phyloP scores from a whole-genome alignment of 1,140 invertebrate species.

The Cotesia glomerata region DNA sequence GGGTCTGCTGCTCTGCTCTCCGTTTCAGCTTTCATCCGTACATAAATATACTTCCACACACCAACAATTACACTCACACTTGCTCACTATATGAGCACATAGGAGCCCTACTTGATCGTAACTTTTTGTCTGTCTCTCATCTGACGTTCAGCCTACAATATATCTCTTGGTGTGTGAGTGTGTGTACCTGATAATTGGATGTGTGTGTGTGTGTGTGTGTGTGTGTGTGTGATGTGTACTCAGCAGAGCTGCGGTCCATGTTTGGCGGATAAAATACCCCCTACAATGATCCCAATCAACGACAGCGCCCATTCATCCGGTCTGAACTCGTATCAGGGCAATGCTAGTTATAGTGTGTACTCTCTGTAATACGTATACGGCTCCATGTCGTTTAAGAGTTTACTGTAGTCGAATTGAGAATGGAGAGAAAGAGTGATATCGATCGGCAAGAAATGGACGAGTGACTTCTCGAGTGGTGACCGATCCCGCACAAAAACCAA shows the following conservation, averaged over 20 bases:
- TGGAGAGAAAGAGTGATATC: slow-evolving; percentile 18
- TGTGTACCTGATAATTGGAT: neutral
- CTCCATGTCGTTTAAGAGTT: slow-evolving; percentile 6
- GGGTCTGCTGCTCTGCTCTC: slow-evolving; percentile 21
- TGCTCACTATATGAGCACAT: no score
- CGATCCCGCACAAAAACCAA: slow-evolving; percentile 4
- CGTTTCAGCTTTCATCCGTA: neutral
- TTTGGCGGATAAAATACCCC: slow-evolving; percentile 56
- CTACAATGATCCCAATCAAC: slow-evolving; percentile 59
- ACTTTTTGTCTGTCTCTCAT: slow-evolving; percentile 3
- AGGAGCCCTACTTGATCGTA: slow-evolving; percentile 13
- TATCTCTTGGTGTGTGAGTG: neutral
- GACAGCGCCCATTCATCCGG: slow-evolving; percentile 27
- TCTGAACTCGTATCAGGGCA: neutral
- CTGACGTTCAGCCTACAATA: neutral
- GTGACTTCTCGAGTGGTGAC: slow-evolving; percentile 24
- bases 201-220: neutral
- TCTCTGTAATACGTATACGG: neutral
- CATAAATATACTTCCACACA: no score
- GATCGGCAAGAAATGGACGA: slow-evolving; percentile 19
- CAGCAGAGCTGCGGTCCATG: slow-evolving; percentile 42
- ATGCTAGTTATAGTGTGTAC: neutral
- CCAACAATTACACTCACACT: no score
- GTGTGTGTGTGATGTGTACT: neutral
- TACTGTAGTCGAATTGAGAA: no score